These are phyloP conservation scores for Ctenicera cuprea DNA, from an alignment of 2,888 invertebrate species.

Conservation along the genomic window DNA sequence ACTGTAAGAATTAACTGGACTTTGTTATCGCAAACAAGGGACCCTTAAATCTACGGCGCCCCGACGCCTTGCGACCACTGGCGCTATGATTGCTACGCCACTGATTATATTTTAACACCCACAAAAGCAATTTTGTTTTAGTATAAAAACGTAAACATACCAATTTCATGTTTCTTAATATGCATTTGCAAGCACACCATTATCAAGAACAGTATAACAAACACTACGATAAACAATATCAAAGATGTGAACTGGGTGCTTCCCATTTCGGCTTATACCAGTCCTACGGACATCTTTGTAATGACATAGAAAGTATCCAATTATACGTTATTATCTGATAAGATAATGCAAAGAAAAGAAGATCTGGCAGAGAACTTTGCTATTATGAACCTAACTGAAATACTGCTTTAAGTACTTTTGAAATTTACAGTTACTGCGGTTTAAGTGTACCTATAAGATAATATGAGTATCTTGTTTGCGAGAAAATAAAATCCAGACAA, in stretches of 20 bases:
- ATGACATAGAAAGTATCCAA: constrained; percentile 2
- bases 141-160: constrained; percentile 3
- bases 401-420: too few species aligned
- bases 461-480: too few species aligned
- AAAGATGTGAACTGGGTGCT: constrained; percentile 8
- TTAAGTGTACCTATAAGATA: too few species aligned
- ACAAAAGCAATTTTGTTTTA: too few species aligned
- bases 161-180: constrained; percentile 23
- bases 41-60: too few species aligned
- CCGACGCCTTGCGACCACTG: too few species aligned
- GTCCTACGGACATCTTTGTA: not conserved
- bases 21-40: too few species aligned
- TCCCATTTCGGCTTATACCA: not conserved
- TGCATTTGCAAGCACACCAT: constrained; percentile 32
- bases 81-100: too few species aligned
- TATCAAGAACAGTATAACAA: constrained; percentile 26
- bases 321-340: constrained; percentile 25
- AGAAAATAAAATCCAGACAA: too few species aligned
- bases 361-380: not conserved
- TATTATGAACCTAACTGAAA: not conserved
- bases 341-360: constrained; percentile 31
- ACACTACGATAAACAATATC: constrained; percentile 24
- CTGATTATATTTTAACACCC: too few species aligned
- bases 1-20: too few species aligned
- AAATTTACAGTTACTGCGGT: too few species aligned